Percentiles rank a stretch among this genome's conserved stretches.
Conservation (phyloP, 2,113 vertebrate genomes). For the Perca flavescens region DNA sequence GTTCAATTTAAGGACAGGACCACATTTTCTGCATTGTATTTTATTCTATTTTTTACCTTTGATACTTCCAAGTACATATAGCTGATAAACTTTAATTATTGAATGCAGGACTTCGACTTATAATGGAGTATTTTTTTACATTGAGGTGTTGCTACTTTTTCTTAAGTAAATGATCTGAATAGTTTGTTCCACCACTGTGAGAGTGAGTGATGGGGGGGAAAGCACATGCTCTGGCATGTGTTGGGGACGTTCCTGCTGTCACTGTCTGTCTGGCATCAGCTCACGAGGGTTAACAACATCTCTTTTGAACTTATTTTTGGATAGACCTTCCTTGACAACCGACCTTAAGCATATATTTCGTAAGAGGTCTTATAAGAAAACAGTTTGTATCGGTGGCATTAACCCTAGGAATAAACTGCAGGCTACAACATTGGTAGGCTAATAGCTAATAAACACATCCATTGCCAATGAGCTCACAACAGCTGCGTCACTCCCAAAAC, state of each 20-base stretch:
- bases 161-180: background rate
- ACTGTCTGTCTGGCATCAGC: conserved; percentile 61
- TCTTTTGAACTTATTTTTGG: conserved; percentile 81
- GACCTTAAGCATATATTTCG: background rate
- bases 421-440: background rate
- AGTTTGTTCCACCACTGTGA: background rate
- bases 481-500: conserved; percentile 72
- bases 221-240: conserved; percentile 72
- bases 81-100: background rate
- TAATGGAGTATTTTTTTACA: background rate
- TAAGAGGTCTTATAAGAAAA: conserved; percentile 8
- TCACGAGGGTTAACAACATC: conserved; percentile 55
- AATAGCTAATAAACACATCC: conserved; percentile 38
- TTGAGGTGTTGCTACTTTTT: background rate
- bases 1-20: background rate
- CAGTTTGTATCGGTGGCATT: background rate
- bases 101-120: background rate
- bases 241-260: conserved; percentile 57
- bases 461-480: conserved; percentile 60
- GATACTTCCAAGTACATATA: background rate
- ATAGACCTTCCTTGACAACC: conserved; percentile 55
- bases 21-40: background rate
- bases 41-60: background rate
- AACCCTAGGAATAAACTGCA: conserved; percentile 12
- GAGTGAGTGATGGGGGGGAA: conserved; percentile 7